phyloP scores from a whole-genome alignment of 2,888 invertebrate genomes.

The Patella caerulea region DNA sequence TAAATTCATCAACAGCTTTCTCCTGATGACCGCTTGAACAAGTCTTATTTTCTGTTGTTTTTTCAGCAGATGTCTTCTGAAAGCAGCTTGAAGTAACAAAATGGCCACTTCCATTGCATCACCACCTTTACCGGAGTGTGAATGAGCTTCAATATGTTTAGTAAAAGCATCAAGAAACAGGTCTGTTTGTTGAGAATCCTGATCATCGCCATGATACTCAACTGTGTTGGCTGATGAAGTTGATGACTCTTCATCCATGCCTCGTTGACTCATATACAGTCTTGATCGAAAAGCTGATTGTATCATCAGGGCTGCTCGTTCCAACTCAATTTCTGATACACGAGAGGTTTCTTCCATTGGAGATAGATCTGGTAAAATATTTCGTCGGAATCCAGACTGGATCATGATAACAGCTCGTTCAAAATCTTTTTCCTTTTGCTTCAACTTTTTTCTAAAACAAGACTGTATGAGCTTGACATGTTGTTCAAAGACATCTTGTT shows the following conservation, averaged over 20 bases:
- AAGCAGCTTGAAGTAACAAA: neutral
- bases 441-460: neutral
- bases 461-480: neutral
- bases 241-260: neutral
- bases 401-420: slow-evolving; percentile 4
- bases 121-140: neutral
- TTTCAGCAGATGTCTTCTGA: neutral
- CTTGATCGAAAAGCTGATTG: neutral
- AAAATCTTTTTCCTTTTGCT: neutral
- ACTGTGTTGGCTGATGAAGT: neutral
- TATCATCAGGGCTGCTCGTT: slow-evolving; percentile 4
- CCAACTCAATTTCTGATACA: neutral
- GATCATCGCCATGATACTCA: neutral
- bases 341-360: neutral
- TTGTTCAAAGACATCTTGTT: neutral
- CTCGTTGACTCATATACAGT: neutral
- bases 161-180: neutral
- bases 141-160: neutral
- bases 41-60: neutral
- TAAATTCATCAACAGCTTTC: slow-evolving; percentile 2
- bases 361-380: neutral
- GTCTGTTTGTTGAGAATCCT: neutral
- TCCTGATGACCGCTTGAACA: neutral
- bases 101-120: neutral
- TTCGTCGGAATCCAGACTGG: neutral